Evolutionary conservation across 2,113 vertebrate species (phyloP).

Genomic region (Antechinus flavipes): DNA sequence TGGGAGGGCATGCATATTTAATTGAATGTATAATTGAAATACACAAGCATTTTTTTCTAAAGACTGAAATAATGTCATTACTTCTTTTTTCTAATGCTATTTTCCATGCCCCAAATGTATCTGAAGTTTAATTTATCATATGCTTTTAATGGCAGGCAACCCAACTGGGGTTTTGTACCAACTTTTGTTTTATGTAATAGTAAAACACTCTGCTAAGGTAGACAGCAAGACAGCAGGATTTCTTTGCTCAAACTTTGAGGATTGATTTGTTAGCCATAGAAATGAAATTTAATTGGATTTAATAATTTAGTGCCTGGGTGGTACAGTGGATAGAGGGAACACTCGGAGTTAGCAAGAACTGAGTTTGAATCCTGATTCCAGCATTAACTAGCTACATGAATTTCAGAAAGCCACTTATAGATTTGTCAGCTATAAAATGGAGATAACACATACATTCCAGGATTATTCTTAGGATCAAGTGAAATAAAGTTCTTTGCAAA

Average conservation of each 20-base stretch:
- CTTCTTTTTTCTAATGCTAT: conserved; percentile 57
- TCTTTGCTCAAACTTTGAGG: neutral
- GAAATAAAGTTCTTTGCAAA: neutral
- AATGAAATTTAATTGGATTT: neutral
- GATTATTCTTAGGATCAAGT: neutral
- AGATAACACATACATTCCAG: neutral
- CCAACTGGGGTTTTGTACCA: neutral
- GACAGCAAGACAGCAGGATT: neutral
- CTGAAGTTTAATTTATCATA: neutral
- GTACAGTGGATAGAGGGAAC: neutral
- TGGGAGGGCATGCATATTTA: conserved; percentile 51
- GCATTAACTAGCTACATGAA: neutral
- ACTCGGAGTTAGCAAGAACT: neutral
- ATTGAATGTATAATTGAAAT: conserved; percentile 68
- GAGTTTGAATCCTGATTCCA: neutral
- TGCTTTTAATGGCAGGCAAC: neutral
- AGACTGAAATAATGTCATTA: conserved; percentile 24
- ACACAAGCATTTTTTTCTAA: neutral
- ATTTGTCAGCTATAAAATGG: conserved; percentile 6
- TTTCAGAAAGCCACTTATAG: neutral
- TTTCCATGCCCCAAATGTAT: neutral
- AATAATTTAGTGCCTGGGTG: neutral
- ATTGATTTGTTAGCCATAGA: neutral
- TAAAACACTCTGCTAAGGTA: neutral
- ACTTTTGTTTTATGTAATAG: neutral